A percentile compares a stretch with the other conserved stretches of the same genome.
Evolutionary conservation across 2,797 vertebrate genomes (phyloP).

Genomic region (Melanotaenia pygmaea): DNA sequence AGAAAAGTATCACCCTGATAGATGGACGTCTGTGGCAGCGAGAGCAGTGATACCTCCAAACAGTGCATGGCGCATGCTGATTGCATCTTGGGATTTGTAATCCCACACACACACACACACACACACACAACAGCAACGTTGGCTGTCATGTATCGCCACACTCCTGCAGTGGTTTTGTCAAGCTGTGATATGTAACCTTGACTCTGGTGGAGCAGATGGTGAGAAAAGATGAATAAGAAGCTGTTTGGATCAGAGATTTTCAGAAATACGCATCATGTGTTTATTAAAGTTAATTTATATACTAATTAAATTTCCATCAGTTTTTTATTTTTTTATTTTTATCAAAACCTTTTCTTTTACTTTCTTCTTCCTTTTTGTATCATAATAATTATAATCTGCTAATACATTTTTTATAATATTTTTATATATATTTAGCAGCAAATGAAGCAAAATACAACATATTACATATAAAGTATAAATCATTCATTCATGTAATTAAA

Average conservation of each 20-base stretch:
- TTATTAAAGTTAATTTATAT: constrained; percentile 6
- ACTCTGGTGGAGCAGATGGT: constrained; percentile 69
- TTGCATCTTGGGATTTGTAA: constrained; percentile 53
- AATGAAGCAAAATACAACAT: neutral
- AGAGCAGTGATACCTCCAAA: constrained; percentile 46
- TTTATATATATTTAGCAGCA: neutral
- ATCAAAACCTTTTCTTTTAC: neutral
- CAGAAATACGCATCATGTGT: constrained; percentile 4
- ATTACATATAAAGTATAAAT: neutral
- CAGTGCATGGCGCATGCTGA: constrained; percentile 41
- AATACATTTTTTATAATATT: neutral
- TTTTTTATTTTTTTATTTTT: too few relatives aligned
- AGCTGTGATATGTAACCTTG: constrained; percentile 72
- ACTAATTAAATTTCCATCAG: neutral
- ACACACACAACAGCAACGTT: constrained; percentile 43
- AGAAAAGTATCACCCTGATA: constrained; percentile 69
- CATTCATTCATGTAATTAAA: too few relatives aligned
- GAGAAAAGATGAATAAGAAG: constrained; percentile 56
- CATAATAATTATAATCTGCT: neutral
- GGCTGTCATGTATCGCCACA: constrained; percentile 59
- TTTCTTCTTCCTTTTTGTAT: neutral
- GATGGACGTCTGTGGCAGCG: constrained; percentile 56
- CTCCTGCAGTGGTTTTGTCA: constrained; percentile 52
- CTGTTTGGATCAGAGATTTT: constrained; percentile 26
- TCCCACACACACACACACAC: neutral